phyloP scores from a whole-genome alignment of 1,140 invertebrate species.

The Plectus sambesii region DNA sequence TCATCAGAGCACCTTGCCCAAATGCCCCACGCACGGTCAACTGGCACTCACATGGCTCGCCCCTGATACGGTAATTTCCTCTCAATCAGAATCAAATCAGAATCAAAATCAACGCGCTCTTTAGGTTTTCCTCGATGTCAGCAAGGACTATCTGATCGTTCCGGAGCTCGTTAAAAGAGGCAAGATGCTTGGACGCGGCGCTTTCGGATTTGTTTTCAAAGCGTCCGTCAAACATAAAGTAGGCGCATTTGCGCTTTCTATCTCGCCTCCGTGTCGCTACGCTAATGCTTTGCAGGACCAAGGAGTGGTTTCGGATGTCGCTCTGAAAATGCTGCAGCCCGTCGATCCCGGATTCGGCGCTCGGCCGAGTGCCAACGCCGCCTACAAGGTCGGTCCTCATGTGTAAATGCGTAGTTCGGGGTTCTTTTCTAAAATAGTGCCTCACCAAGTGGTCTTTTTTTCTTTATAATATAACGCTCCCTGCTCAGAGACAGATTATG shows the following conservation, averaged over 20 bases:
- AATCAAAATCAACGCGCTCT: no score
- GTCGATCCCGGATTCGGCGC: conserved; percentile 70
- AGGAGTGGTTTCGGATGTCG: conserved; percentile 53
- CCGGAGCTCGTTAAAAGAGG: conserved; percentile 66
- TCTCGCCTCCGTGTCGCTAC: conserved; percentile 7
- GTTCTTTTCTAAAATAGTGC: conserved; percentile 5
- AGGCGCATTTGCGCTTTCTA: conserved; percentile 27
- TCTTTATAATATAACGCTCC: no score
- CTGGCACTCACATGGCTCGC: conserved; percentile 64
- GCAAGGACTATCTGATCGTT: conserved; percentile 63
- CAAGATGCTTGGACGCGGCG: conserved; percentile 74
- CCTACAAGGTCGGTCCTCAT: conserved; percentile 59
- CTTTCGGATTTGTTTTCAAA: conserved; percentile 91
- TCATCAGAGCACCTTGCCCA: conserved; percentile 53
- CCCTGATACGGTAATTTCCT: conserved; percentile 62
- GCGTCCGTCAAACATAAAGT: conserved; percentile 59
- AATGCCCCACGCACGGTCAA: conserved; percentile 37
- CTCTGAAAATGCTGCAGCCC: conserved; percentile 88
- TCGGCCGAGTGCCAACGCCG: conserved; percentile 60
- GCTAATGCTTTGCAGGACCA: conserved; percentile 17
- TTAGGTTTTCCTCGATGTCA: conserved; percentile 74
- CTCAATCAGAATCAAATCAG: no score
- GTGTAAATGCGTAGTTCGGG: no score
- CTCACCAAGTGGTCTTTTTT: no score
- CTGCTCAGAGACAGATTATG: no score